Base-by-base conservation (phyloP, 2,113 vertebrate genomes). In the Montifringilla adamsi region DNA sequence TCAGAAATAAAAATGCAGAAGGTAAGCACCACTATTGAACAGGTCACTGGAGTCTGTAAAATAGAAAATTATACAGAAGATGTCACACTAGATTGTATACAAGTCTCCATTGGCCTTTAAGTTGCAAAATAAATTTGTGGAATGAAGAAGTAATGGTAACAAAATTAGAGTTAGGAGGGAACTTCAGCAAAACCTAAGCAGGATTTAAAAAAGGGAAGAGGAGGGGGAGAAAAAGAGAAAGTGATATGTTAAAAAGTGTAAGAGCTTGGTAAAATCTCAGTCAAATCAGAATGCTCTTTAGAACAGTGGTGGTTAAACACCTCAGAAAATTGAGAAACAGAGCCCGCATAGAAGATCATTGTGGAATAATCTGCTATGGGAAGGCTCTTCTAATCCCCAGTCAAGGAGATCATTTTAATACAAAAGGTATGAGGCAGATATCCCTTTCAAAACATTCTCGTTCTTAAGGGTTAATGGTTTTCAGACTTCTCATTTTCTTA, bases 311-410 rank as follows among this genome's bases (percentile, higher is more conserved):
- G 33, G 17, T 30, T 86, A 59, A 85, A 72, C 15, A 27, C 5
- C 22, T 63, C 47, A 59, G 39, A 76, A 79, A 35, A 74, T 2
- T 35, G 21, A 30, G 80, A 20, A 47, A 55, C 55, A 76, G 44
- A 35, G 8, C 4, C 7, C 0, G 0, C 30, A 58, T 0, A n/a
- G 16, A 56, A 41, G 4, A 79, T 26, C 67, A 43, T 9, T 41
- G 35, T 46, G 49, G 16, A 82, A 64, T 64, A 80, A 79, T 35
- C 68, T 73, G 21, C 27, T 33, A 2, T 21, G 11, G 30, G 33
- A 89, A 69, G 59, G 23, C 8, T 89, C 27, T 84, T 84, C 33
- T 80, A 28, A 55, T 27, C 37, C 33, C 39, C 3, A 31, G 0
- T 56, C 47, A 88, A 78, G 35, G 10, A 59, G 11, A 77, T 55